phyloP scores from a whole-genome alignment of 2,888 invertebrate genomes.

The Pseudococcus longispinus region DNA sequence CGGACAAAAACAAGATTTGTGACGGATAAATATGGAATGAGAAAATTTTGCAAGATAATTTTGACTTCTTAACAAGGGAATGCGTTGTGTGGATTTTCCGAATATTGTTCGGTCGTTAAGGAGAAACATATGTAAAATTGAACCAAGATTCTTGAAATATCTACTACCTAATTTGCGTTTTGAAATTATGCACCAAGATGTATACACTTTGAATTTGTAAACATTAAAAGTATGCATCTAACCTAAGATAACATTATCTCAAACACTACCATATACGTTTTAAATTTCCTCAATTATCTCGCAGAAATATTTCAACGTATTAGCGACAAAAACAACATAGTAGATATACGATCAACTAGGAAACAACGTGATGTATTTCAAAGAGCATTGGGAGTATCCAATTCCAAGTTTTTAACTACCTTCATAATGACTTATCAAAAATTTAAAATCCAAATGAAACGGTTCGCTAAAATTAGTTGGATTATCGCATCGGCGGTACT shows the following conservation, averaged over 20 bases:
- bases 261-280: background rate
- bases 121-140: no score
- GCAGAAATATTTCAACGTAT: background rate
- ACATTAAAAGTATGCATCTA: background rate
- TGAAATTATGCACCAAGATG: background rate
- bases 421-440: background rate
- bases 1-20: background rate
- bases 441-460: background rate
- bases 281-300: background rate
- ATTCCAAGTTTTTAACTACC: background rate
- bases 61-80: no score
- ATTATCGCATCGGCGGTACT: background rate
- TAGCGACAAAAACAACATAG: background rate
- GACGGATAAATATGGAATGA: background rate
- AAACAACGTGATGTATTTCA: background rate
- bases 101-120: no score
- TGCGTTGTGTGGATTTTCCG: no score
- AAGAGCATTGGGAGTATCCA: background rate
- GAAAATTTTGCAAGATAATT: no score
- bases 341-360: background rate
- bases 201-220: background rate
- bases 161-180: background rate
- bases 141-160: no score
- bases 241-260: background rate
- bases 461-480: background rate